These are phyloP conservation scores for Dermochelys coriacea DNA, from an alignment of 2,797 vertebrate genomes.

Conservation along the genomic window DNA sequence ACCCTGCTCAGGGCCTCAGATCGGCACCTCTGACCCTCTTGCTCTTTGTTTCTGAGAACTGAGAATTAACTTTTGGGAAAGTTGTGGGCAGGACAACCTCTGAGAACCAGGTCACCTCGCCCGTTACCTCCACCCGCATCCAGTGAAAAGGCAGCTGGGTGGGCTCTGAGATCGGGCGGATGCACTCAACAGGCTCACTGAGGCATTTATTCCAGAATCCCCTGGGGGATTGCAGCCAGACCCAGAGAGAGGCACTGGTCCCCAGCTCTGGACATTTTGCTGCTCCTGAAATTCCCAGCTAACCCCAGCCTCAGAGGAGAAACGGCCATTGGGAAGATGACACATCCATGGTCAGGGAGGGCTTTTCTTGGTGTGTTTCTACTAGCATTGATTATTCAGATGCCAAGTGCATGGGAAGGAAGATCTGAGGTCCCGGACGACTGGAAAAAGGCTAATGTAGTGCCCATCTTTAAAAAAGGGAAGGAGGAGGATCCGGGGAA, in stretches of 20 bases:
- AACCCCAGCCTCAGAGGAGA: background rate
- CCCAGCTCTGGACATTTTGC: background rate
- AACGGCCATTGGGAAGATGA: background rate
- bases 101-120: background rate
- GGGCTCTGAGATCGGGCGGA: background rate
- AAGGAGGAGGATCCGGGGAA: no score
- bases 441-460: no score
- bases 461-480: no score
- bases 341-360: background rate
- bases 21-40: background rate
- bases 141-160: fast-evolving
- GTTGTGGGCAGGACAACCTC: background rate
- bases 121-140: background rate
- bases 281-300: background rate
- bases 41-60: background rate
- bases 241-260: background rate
- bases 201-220: no score
- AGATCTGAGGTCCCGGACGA: background rate
- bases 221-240: background rate
- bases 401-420: background rate
- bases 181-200: background rate
- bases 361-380: background rate
- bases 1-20: no score
- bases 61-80: background rate
- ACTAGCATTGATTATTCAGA: background rate